These are phyloP conservation scores for Barypeithes pellucidus DNA, from an alignment of 2,888 invertebrate genomes.

Conservation along the genomic window DNA sequence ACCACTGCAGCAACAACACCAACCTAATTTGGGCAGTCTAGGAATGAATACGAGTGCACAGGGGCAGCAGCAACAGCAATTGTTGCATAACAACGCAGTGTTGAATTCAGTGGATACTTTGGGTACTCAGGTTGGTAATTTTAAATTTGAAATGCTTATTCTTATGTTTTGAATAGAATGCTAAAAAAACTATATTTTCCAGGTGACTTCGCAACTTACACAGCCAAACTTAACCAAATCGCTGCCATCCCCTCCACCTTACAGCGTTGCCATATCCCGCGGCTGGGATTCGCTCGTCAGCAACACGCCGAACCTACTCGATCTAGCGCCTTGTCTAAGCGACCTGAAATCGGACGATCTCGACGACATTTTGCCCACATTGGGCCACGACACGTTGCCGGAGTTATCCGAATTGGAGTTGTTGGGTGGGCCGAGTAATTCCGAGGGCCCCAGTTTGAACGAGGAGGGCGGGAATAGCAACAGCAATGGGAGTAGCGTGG, in stretches of 20 bases:
- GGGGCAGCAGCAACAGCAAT: slow-evolving; percentile 18
- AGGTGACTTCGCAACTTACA: slow-evolving; percentile 30
- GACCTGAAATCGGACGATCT: slow-evolving; percentile 73
- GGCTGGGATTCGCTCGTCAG: slow-evolving; percentile 61
- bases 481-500: slow-evolving; percentile 13
- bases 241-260: slow-evolving; percentile 63
- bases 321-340: slow-evolving; percentile 68
- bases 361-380: slow-evolving; percentile 78
- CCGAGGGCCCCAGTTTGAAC: slow-evolving; percentile 23
- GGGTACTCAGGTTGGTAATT: slow-evolving; percentile 35
- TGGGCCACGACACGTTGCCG: slow-evolving; percentile 72
- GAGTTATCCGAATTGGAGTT: slow-evolving; percentile 72
- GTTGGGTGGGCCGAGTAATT: slow-evolving; percentile 52
- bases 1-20: slow-evolving; percentile 1
- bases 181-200: not conserved
- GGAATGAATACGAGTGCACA: slow-evolving; percentile 22
- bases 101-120: slow-evolving; percentile 29
- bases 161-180: not conserved
- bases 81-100: slow-evolving; percentile 18
- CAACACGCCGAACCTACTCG: slow-evolving; percentile 61
- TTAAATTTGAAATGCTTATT: not conserved
- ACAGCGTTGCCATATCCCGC: slow-evolving; percentile 61
- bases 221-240: slow-evolving; percentile 33
- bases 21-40: slow-evolving; percentile 7
- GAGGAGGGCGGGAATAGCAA: slow-evolving; percentile 28